phyloP scores from a whole-genome alignment of 2,888 invertebrate genomes.

The Phrixothrix hirtus region DNA sequence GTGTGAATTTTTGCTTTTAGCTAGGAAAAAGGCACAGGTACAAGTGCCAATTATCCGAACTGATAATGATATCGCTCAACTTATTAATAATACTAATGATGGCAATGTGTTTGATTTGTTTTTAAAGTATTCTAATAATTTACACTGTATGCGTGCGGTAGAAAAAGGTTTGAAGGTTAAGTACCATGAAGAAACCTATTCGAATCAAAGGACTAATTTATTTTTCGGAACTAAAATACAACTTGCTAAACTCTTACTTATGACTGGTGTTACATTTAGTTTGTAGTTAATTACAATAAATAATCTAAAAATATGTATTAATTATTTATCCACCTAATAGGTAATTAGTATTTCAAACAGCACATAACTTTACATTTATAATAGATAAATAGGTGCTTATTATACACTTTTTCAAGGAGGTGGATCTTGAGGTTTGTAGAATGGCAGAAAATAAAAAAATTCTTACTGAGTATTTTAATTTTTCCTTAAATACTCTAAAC shows the following conservation, averaged over 20 bases:
- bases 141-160: conserved; percentile 77
- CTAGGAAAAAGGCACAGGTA: conserved; percentile 63
- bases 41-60: conserved; percentile 65
- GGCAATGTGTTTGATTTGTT: conserved; percentile 72
- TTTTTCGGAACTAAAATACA: conserved; percentile 61
- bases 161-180: conserved; percentile 75
- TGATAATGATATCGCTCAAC: conserved; percentile 66
- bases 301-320: no score
- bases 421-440: no score
- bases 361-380: no score
- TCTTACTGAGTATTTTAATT: no score
- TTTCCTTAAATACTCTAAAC: no score
- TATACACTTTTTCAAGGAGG: no score
- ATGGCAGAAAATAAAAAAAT: no score
- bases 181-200: conserved; percentile 50
- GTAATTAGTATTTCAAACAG: no score
- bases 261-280: conserved; percentile 31
- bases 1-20: conserved; percentile 60
- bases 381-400: no score
- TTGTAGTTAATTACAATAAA: conserved; percentile 1
- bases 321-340: no score
- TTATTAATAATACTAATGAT: conserved; percentile 56
- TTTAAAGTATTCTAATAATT: conserved; percentile 61
- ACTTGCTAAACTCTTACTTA: conserved; percentile 62
- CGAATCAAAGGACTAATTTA: conserved; percentile 53